Base-by-base conservation (phyloP, 2,113 vertebrate genomes). In the Ailurus styani region DNA sequence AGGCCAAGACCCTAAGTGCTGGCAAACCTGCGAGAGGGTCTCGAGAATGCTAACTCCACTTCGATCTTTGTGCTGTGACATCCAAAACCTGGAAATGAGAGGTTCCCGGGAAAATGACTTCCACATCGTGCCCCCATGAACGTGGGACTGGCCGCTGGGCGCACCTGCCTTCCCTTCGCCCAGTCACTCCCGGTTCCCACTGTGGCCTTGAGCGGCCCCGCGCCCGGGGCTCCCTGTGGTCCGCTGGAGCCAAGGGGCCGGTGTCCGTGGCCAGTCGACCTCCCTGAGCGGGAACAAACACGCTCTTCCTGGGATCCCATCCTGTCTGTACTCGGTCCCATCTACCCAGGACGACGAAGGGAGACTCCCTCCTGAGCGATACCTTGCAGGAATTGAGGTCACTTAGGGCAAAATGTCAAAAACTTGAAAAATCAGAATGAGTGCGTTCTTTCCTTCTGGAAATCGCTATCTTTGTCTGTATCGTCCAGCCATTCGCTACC, bases 401-500 rank as follows among this genome's bases (percentile, higher is more conserved):
- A 88, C 2, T 9, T 89, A 66, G 54, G 95, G 23, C 29, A 97
- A 90, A 97, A 96, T 68, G 60, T 57, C 40, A 79, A 9, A 55
- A 83, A 34, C 1, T 60, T 70, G 95, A 85, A 97, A 87, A 97
- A 96, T 66, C 11, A 87, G 10, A 91, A 81, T 70, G 45, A 4
- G n/a, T n/a, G 9, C 12, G 9, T 21, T 50, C 0, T 54, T 85
- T 91, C 87, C 20, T 83, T 70, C 75, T 47, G 29, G 25, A 96
- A 87, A 57, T 95, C 68, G 2, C 23, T 70, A 37, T 45, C 83
- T 97, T 79, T 92, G 14, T 77, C 93, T 95, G 83, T 95, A 31
- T n/a, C 83, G 0, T 87, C 73, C 95, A 86, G 60, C 70, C 31
- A 20, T 86, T 87, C 11, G 64, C 5, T 72, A 20, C 2, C 15